Percentiles rank a stretch among this genome's conserved stretches.
Conservation (phyloP, 2,113 vertebrate species). For the Clarias batrachus region DNA sequence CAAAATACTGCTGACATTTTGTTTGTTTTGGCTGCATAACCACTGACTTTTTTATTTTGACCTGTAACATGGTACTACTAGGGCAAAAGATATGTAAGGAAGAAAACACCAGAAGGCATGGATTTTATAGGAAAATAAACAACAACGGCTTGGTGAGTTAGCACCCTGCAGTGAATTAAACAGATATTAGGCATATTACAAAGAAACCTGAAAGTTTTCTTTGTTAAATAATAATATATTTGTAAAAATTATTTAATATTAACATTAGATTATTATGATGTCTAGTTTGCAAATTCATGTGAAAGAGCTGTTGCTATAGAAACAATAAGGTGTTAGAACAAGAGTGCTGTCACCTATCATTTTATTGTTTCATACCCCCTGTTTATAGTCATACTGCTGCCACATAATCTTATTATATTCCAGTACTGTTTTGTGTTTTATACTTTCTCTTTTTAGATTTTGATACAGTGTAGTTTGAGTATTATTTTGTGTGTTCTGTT, state of each 20-base stretch:
- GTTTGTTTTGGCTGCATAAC: constrained; percentile 39
- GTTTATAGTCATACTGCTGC: no score
- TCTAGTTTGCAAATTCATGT: background rate
- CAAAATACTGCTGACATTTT: constrained; percentile 20
- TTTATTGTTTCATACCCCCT: no score
- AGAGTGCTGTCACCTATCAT: background rate
- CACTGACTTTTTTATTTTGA: constrained; percentile 25
- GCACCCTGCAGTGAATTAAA: background rate
- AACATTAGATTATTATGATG: background rate
- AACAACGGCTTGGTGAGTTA: background rate
- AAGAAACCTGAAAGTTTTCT: background rate
- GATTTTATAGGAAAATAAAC: background rate
- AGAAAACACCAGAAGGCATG: background rate
- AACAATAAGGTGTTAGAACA: background rate
- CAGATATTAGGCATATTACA: background rate
- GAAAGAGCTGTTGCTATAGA: background rate
- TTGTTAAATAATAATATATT: background rate
- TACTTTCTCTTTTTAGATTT: no score
- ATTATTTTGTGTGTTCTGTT: no score
- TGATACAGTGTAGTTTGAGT: no score
- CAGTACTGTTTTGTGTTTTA: no score
- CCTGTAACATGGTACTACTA: background rate
- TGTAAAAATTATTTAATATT: background rate
- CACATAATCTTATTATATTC: no score
- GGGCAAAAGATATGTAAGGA: background rate